Evolutionary conservation across 2,888 invertebrate species (phyloP), one percentile per base, ranked within the genome.

Genomic region (Drosophila suboccidentalis): DNA sequence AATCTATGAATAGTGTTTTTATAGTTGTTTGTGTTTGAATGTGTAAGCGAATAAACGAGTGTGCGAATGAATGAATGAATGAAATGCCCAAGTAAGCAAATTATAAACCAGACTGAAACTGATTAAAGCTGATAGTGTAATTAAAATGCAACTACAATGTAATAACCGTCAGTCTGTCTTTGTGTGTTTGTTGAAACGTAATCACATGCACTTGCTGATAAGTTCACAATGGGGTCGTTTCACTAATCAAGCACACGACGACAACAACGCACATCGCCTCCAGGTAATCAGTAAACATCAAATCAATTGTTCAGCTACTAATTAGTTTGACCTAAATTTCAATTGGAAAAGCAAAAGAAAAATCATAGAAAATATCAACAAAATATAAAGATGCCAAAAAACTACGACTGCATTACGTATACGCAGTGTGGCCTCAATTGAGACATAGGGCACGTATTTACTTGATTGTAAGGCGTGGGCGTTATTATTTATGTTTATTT

Each of bases 1-100:
- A 84, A 84, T 84, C 84, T 84, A 84, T 84, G 89, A 84, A 84
- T 84, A 89, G 83, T 43, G 70, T 36, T 26, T 53, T 36, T 47
- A 68, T 67, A 69, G 75, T 75, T 73, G 64, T 49, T 11, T 38
- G 19, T 53, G 43, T 55, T 13, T 62, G 46, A 36, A 39, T 43
- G 64, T 46, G 71, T 5, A 59, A 53, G 55, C 47, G 59, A 54
- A 67, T 47, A 62, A 51, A 70, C 46, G 65, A 51, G 44, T 50
- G 39, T 51, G 55, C 59, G 47, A 61, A 59, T 49, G 50, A 47
- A 46, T 66, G 66, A 80, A 75, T 67, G 66, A 80, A 75, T 78
- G 79, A 66, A 75, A 57, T 57, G 71, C 66, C 66, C 44, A 43
- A 26, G 44, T 19, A 44, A 29, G 51, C 17, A 53, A 60, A 68